These are phyloP conservation scores for Indicator indicator DNA, from an alignment of 2,113 vertebrate species.

Conservation along the genomic window DNA sequence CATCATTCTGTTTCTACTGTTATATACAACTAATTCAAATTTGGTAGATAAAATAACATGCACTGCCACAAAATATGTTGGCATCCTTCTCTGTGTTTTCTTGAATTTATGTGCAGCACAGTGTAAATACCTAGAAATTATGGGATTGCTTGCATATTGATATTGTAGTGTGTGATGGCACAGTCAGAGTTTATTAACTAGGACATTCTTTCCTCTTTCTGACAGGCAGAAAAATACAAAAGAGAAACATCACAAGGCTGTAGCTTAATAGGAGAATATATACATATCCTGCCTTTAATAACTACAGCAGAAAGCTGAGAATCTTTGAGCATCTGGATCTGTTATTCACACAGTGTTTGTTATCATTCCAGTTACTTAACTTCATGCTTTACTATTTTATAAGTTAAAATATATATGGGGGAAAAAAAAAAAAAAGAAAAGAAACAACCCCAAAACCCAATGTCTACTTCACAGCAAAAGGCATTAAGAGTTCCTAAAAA, in stretches of 20 bases:
- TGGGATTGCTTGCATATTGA: not conserved
- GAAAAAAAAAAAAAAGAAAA: too few relatives aligned
- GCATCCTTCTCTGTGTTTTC: not conserved
- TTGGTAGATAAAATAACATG: not conserved
- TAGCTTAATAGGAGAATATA: not conserved
- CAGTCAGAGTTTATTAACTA: not conserved
- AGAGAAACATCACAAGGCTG: constrained; percentile 20
- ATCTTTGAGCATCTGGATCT: not conserved
- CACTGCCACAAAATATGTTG: not conserved
- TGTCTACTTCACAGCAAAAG: not conserved
- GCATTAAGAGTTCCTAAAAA: not conserved
- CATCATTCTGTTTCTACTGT: not conserved
- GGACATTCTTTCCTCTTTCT: not conserved
- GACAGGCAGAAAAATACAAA: not conserved
- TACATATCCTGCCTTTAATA: not conserved
- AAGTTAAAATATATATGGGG: not conserved
- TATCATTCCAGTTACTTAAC: not conserved
- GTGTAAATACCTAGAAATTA: not conserved
- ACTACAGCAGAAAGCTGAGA: not conserved
- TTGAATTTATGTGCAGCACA: not conserved
- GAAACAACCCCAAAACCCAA: not conserved
- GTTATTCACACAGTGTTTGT: not conserved
- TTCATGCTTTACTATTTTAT: not conserved
- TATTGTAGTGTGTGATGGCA: not conserved
- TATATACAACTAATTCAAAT: not conserved